Evolutionary conservation across 2,888 invertebrate species (phyloP), one percentile per base, ranked within the genome.

Genomic region (Steromphala cineraria): DNA sequence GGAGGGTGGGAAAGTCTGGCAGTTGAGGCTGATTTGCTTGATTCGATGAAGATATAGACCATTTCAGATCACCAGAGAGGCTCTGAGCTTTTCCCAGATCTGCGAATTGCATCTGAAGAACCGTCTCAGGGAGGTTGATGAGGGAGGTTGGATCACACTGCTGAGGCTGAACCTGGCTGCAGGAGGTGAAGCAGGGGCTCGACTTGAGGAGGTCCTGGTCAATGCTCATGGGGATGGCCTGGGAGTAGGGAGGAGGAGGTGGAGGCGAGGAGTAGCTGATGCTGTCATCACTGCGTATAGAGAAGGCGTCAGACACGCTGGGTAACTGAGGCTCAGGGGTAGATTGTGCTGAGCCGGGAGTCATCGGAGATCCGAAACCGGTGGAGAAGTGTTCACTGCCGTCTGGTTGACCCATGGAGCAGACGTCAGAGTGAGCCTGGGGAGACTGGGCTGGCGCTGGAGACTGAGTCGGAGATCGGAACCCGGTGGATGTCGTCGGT

Each of bases 151-250:
- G 83, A 82, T 81, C 62, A 28, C 85, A 80, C 80, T 84, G 81
- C 81, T 86, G 80, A 85, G 82, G 28, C 80, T 80, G 77, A 36
- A 52, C 31, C 93, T 90, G 67, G 92, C 87, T 83, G 31, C 84
- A 83, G 84, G 95, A 95, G 53, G 95, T 95, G 89, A 95, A 95
- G 55, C 94, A 55, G 96, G 92, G 71, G 95, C 91, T 84, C 95
- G 92, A 88, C n/a, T 93, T 94, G 40, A 94, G 81, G 36, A 88
- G 46, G 77, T 75, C 86, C 84, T 76, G 84, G 78, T 84, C 86
- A 74, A 86, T 80, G 17, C 82, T 78, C 76, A 84, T 83, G 17
- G 84, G 83, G 24, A 85, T 46, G 28, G 88, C 81, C 55, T 86
- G 82, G 7, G 90, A 86, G 81, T 91, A 91, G 8, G 90, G 88